Percentiles rank a stretch among this genome's conserved stretches.
Evolutionary conservation across 1,140 invertebrate species (phyloP).

Genomic region (Drosophila kanapiae): DNA sequence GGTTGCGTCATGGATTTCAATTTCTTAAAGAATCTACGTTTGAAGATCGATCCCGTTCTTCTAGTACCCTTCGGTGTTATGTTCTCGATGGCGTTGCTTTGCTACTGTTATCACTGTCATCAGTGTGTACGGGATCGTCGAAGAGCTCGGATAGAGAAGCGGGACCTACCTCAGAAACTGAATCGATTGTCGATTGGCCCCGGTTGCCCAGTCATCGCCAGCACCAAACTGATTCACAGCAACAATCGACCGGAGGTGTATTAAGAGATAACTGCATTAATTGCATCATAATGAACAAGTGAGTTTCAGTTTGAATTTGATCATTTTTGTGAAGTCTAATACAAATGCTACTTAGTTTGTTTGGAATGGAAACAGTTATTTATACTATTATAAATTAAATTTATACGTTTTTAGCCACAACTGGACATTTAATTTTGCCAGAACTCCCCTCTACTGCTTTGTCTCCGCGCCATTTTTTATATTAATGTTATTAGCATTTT

Average conservation of each 20-base stretch:
- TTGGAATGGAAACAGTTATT: too few relatives aligned
- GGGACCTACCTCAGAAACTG: not conserved
- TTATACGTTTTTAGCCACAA: not conserved
- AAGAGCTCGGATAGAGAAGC: slow-evolving; percentile 10
- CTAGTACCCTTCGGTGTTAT: slow-evolving; percentile 13
- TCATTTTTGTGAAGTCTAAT: too few relatives aligned
- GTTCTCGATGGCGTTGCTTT: slow-evolving; percentile 12
- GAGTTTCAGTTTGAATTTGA: not conserved
- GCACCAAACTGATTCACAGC: slow-evolving; percentile 16
- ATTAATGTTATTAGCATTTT: slow-evolving; percentile 1
- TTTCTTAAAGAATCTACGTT: not conserved
- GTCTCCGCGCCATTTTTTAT: slow-evolving; percentile 10
- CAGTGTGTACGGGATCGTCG: slow-evolving; percentile 31
- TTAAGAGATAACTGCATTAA: not conserved
- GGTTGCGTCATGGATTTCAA: slow-evolving; percentile 21
- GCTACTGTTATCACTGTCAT: slow-evolving; percentile 20
- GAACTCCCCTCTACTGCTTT: slow-evolving; percentile 1
- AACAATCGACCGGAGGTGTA: slow-evolving; percentile 10
- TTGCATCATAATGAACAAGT: not conserved
- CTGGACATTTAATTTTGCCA: not conserved
- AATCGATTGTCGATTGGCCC: slow-evolving; percentile 20
- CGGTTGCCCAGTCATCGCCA: slow-evolving; percentile 4
- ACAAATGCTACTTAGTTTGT: not conserved
- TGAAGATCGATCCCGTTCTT: not conserved
- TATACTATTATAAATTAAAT: not conserved